Evolutionary conservation across 2,888 invertebrate genomes (phyloP).

Genomic region (Automeris io): DNA sequence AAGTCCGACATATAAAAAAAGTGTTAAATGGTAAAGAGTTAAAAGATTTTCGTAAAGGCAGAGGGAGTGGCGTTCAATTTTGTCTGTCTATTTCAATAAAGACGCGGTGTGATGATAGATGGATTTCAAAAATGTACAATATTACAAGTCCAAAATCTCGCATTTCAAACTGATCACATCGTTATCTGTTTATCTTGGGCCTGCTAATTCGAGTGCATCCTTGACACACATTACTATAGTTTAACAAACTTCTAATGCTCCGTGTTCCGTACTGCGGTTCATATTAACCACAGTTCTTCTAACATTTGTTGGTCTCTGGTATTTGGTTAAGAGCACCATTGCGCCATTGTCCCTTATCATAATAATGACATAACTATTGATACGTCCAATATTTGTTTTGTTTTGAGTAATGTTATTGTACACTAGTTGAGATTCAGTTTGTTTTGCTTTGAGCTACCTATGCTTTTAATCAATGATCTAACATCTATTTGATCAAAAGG

Average conservation of each 20-base stretch:
- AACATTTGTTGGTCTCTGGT: slow-evolving; percentile 11
- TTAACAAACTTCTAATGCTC: slow-evolving; percentile 7
- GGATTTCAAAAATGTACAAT: too few relatives aligned
- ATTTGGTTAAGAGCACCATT: slow-evolving; percentile 28
- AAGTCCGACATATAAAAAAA: too few relatives aligned
- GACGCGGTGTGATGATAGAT: too few relatives aligned
- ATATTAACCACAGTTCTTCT: slow-evolving; percentile 10
- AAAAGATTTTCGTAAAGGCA: too few relatives aligned
- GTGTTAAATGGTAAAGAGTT: too few relatives aligned
- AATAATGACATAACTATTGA: slow-evolving; percentile 40
- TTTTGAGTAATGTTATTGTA: neutral
- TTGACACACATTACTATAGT: slow-evolving; percentile 48
- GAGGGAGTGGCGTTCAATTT: too few relatives aligned
- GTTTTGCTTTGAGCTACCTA: neutral
- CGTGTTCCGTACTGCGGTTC: slow-evolving; percentile 4
- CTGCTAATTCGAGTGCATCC: slow-evolving; percentile 40
- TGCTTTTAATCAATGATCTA: neutral
- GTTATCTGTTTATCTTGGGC: slow-evolving; percentile 38
- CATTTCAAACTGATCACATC: slow-evolving; percentile 12
- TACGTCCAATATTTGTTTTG: neutral
- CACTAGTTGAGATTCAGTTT: neutral
- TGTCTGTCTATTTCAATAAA: too few relatives aligned
- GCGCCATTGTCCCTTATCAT: slow-evolving; percentile 38
- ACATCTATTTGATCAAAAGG: neutral
- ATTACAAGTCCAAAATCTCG: neutral